Base-by-base conservation (phyloP, 2,797 vertebrate genomes). In the Loris lydekkerianus region DNA sequence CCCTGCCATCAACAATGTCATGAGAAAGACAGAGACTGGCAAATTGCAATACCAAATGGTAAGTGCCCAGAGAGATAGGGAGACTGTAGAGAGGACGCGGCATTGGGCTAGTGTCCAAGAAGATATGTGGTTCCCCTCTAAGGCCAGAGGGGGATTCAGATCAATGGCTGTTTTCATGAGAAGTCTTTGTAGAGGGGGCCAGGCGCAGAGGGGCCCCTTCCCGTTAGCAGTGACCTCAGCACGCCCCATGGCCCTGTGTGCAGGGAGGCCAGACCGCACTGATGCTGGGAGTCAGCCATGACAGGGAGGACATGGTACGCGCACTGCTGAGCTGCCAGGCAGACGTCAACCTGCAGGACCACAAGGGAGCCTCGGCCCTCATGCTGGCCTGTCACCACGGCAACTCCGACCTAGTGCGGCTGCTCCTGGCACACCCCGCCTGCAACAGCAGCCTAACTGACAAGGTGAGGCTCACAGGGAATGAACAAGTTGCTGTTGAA, bases 201-300 rank as follows among this genome's bases (percentile, higher is more conserved):
- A 6, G 76, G 73, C 73, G 17, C 82, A 53, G 49, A 61, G 18
- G 80, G 77, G 25, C 13, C 21, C 77, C 69, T 37, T 34, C 27
- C 31, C 1, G 0, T 1, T 1, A 23, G 5, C 34, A 4, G 13
- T 43, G 18, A 20, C 60, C 65, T 82, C 21, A 93, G 5, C 29
- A 21, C 6, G 23, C 10, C 87, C 63, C 70, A 11, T 90, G 61
- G 46, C 40, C 86, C 0, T 88, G 15, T 92, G 76, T 92, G 84
- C 97, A 98, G 98, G 98, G 98, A 7, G 99, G 99, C 60, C 99
- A 99, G 98, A 99, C 99, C 0, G 99, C 99, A 0, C 98, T 99
- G 97, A 99, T 99, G 99, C 98, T 99, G 46, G 99, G 99, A 3
- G 99, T 99, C 63, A 99, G 99, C 98, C 99, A 99, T 2, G 99